phyloP scores from a whole-genome alignment of 2,113 vertebrate genomes.

The Todiramphus saurophagus region DNA sequence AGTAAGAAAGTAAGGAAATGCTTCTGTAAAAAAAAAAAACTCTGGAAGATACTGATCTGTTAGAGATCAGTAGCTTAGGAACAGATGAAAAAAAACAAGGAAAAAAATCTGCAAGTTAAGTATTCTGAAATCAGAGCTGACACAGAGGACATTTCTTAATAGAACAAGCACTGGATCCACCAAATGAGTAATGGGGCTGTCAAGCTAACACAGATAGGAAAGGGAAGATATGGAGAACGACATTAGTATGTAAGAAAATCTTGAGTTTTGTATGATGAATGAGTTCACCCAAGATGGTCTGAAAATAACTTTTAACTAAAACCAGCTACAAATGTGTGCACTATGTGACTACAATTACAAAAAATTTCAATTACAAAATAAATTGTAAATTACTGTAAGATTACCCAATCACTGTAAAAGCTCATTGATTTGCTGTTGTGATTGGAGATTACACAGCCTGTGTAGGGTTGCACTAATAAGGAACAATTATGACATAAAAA shows the following conservation, averaged over 20 bases:
- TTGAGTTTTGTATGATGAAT: not conserved
- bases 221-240: not conserved
- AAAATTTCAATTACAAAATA: not conserved
- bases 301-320: not conserved
- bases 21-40: not conserved
- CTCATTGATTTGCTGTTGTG: not conserved
- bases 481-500: not conserved
- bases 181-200: not conserved
- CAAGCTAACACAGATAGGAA: not conserved
- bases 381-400: not conserved
- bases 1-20: not conserved
- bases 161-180: not conserved
- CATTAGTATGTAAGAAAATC: slow-evolving; percentile 1
- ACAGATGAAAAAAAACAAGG: not conserved
- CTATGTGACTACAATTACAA: not conserved
- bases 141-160: not conserved
- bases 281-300: not conserved
- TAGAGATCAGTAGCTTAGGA: not conserved
- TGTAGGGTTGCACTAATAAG: not conserved
- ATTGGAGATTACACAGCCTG: not conserved
- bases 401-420: not conserved
- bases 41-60: not conserved
- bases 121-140: not conserved
- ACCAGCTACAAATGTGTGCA: not conserved
- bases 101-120: not conserved